These are phyloP conservation scores for Diarsia dahlii DNA, from an alignment of 2,888 invertebrate genomes.

Conservation along the genomic window DNA sequence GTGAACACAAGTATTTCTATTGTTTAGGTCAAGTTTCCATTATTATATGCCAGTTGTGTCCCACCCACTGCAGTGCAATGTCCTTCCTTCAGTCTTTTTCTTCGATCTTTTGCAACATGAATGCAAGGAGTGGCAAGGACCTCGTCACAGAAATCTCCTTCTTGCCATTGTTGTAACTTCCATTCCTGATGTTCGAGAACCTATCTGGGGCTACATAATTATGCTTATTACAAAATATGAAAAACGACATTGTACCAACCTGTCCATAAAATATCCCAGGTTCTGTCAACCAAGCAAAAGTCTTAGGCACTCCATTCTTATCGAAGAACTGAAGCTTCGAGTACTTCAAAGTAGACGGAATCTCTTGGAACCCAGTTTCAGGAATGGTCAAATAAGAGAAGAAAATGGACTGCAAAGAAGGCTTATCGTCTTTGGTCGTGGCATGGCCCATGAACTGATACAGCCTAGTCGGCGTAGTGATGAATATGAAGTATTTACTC, in stretches of 20 bases:
- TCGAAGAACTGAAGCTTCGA: constrained; percentile 95
- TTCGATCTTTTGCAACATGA: neutral
- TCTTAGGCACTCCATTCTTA: constrained; percentile 92
- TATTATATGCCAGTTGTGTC: neutral
- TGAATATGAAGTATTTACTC: constrained; percentile 95
- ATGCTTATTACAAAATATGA: neutral
- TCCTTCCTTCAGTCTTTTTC: neutral
- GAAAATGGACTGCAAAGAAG: constrained; percentile 95
- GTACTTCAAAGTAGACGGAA: constrained; percentile 93
- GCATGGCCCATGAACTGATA: constrained; percentile 97
- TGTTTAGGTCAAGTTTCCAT: neutral
- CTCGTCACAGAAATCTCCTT: too few species aligned
- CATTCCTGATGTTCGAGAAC: neutral
- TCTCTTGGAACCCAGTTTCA: constrained; percentile 93
- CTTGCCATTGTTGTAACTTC: too few species aligned
- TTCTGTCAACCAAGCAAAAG: constrained; percentile 97
- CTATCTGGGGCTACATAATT: neutral
- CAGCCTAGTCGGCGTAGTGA: constrained; percentile 95
- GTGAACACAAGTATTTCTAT: neutral
- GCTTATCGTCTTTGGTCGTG: constrained; percentile 93
- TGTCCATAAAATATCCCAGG: constrained; percentile 95
- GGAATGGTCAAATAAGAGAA: constrained; percentile 93
- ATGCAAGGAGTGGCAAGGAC: too few species aligned
- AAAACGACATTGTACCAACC: constrained; percentile 84
- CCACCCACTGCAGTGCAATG: neutral